Evolutionary conservation across 2,797 vertebrate species (phyloP).

Genomic region (Urosaurus nigricauda): DNA sequence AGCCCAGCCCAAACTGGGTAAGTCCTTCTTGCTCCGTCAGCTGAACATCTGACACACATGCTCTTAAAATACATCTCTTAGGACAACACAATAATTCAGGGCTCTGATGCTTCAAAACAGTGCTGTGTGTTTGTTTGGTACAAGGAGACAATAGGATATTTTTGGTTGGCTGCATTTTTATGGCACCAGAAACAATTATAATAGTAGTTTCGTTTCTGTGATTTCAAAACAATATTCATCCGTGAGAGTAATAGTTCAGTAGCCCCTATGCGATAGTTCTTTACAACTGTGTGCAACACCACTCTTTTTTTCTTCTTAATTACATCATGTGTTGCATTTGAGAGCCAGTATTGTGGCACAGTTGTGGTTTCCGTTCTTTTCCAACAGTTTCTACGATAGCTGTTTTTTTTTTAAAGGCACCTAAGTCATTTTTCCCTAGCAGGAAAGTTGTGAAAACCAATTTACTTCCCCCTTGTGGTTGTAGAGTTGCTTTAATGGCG

Average conservation of each 20-base stretch:
- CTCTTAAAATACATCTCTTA: background rate
- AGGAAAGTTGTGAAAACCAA: background rate
- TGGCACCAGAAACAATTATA: background rate
- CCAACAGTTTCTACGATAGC: background rate
- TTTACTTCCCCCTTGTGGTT: background rate
- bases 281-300: background rate
- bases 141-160: background rate
- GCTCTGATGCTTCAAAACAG: background rate
- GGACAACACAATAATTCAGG: background rate
- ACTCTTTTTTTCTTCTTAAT: background rate
- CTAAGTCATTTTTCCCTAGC: background rate
- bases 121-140: background rate
- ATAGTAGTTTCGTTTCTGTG: background rate
- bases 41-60: background rate
- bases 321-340: background rate
- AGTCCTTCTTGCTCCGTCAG: background rate
- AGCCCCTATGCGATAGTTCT: background rate
- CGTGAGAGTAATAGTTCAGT: background rate
- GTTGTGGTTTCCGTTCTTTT: fast-evolving
- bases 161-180: background rate
- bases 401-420: background rate
- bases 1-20: background rate
- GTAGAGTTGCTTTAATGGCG: background rate
- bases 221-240: background rate
- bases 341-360: background rate